Percentiles rank a stretch among this genome's conserved stretches.
These are phyloP conservation scores for Agrotis segetum DNA, from an alignment of 2,888 invertebrate genomes.

Conservation along the genomic window DNA sequence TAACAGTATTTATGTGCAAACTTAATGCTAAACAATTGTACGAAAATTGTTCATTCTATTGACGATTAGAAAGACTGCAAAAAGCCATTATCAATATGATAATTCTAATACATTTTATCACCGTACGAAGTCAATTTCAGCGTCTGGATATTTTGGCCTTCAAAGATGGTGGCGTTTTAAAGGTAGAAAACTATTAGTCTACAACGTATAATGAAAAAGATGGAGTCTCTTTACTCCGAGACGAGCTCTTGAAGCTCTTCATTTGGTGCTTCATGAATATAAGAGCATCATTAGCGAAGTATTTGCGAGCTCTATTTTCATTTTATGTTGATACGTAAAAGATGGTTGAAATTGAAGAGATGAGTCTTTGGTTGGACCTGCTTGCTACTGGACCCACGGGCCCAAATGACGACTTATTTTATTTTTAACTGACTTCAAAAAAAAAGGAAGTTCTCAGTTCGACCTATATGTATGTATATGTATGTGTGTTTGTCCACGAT, in stretches of 20 bases:
- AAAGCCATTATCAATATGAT: too few relatives aligned
- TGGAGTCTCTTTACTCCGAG: background rate
- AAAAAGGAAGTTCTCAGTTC: too few relatives aligned
- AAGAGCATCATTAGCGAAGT: conserved; percentile 33
- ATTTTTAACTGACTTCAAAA: too few relatives aligned
- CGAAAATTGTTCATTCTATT: too few relatives aligned
- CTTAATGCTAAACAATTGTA: too few relatives aligned
- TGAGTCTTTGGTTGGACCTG: too few relatives aligned
- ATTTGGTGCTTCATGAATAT: conserved; percentile 36
- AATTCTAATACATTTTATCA: conserved; percentile 20
- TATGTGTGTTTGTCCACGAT: too few relatives aligned
- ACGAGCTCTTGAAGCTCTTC: conserved; percentile 10
- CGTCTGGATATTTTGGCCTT: conserved; percentile 18
- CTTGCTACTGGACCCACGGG: too few relatives aligned
- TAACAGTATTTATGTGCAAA: background rate
- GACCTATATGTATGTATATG: too few relatives aligned
- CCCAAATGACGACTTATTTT: too few relatives aligned
- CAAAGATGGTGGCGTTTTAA: conserved; percentile 7
- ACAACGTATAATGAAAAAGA: conserved; percentile 35
- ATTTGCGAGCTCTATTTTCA: conserved; percentile 10
- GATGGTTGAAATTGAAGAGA: background rate
- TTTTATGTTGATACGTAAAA: conserved; percentile 17
- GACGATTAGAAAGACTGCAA: too few relatives aligned
- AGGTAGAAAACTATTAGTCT: conserved; percentile 36
- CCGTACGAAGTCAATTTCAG: conserved; percentile 24